phyloP scores from a whole-genome alignment of 64 coral and sea anemone genomes.

The Porites australiensis region DNA sequence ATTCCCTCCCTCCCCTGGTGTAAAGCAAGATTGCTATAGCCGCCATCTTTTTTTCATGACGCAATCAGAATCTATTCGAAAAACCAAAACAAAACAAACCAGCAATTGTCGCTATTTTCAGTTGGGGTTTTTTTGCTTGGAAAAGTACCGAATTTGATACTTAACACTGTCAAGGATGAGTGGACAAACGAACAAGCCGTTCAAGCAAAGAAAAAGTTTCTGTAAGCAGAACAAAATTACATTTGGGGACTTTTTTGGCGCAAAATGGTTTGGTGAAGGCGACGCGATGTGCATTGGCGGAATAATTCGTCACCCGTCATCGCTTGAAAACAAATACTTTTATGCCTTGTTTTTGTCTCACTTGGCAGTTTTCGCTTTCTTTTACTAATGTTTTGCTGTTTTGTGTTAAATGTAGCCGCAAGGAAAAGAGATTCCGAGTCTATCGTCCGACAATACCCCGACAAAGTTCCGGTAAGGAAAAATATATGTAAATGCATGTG shows the following conservation, averaged over 20 bases:
- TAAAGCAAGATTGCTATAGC: neutral
- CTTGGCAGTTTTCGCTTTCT: neutral
- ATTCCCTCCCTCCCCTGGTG: neutral
- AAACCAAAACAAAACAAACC: conserved; percentile 61
- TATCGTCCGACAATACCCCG: conserved; percentile 92
- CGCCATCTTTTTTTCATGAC: conserved; percentile 16
- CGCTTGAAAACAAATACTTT: neutral
- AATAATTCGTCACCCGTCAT: conserved; percentile 12
- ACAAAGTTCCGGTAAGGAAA: conserved; percentile 96
- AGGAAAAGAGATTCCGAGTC: conserved; percentile 95
- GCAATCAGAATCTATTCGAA: conserved; percentile 31
- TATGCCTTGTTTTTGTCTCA: neutral
- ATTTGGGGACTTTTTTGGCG: neutral
- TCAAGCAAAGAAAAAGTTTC: conserved; percentile 91
- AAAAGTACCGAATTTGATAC: neutral
- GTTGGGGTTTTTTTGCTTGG: neutral
- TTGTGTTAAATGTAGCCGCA: conserved; percentile 63
- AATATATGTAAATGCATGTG: neutral
- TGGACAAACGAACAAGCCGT: conserved; percentile 73
- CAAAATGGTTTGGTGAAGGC: too few relatives aligned
- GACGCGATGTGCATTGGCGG: neutral
- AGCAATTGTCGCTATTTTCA: conserved; percentile 12
- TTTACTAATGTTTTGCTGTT: neutral
- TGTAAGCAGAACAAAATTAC: conserved; percentile 61
- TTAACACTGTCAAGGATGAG: conserved; percentile 49